Evolutionary conservation across 2,113 vertebrate species (phyloP).

Genomic region (Synchiropus splendidus): DNA sequence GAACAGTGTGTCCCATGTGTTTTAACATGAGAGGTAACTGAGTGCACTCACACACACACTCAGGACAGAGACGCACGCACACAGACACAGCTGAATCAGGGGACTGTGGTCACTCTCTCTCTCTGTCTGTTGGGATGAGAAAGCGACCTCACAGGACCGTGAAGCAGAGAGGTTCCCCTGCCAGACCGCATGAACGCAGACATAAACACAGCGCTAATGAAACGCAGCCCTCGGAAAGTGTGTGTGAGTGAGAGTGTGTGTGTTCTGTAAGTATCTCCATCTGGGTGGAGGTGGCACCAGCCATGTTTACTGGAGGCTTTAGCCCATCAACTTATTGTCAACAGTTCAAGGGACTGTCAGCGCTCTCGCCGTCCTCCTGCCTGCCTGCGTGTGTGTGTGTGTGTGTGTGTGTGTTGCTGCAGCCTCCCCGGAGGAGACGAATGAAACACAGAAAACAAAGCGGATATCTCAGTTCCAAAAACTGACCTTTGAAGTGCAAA

Average conservation of each 20-base stretch:
- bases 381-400: constrained; percentile 23
- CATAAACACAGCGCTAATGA: constrained; percentile 71
- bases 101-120: constrained; percentile 43
- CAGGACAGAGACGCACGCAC: constrained; percentile 13
- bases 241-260: constrained; percentile 24
- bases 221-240: constrained; percentile 61
- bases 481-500: constrained; percentile 9
- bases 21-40: constrained; percentile 57
- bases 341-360: constrained; percentile 70
- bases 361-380: constrained; percentile 36
- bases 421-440: constrained; percentile 11
- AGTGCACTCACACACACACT: constrained; percentile 20
- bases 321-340: constrained; percentile 72
- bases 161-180: constrained; percentile 52
- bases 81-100: constrained; percentile 29
- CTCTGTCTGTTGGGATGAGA: constrained; percentile 32
- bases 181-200: constrained; percentile 71
- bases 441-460: constrained; percentile 17
- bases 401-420: constrained; percentile 31
- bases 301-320: constrained; percentile 71
- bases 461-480: constrained; percentile 10
- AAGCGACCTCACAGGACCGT: constrained; percentile 57
- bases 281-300: constrained; percentile 70
- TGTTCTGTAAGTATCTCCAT: constrained; percentile 63
- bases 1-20: constrained; percentile 60